Conservation (phyloP, 2,113 vertebrate genomes). For the Menura novaehollandiae region DNA sequence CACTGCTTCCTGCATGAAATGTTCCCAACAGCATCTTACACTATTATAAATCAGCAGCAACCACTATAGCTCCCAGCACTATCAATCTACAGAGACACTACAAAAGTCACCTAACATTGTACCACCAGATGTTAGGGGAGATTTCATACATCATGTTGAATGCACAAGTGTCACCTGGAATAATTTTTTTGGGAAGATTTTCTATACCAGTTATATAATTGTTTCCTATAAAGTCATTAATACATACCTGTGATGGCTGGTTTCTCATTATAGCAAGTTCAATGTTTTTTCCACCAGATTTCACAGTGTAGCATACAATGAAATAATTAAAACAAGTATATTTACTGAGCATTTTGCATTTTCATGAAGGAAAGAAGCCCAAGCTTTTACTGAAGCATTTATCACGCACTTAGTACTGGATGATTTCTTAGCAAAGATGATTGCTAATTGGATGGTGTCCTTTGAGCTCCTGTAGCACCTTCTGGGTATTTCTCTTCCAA, state of each 20-base stretch:
- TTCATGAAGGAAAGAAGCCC: not conserved
- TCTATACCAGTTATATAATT: not conserved
- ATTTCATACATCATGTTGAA: conserved; percentile 28
- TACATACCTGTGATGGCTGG: conserved; percentile 75
- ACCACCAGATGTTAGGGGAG: conserved; percentile 19
- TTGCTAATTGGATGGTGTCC: conserved; percentile 78
- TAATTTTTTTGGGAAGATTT: conserved; percentile 34
- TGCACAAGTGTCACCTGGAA: conserved; percentile 35
- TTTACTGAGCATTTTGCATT: not conserved
- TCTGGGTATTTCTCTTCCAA: conserved; percentile 84
- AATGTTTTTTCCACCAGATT: conserved; percentile 82
- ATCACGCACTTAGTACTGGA: not conserved
- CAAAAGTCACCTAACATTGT: conserved; percentile 32
- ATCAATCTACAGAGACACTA: conserved; percentile 39
- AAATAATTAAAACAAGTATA: not conserved
- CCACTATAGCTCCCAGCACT: conserved; percentile 48
- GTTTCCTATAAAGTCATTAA: conserved; percentile 2
- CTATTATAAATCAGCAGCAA: conserved; percentile 49
- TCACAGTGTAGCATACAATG: conserved; percentile 66
- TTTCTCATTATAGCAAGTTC: conserved; percentile 80
- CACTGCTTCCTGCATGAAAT: not conserved
- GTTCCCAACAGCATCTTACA: conserved; percentile 23
- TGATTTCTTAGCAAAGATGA: conserved; percentile 79
- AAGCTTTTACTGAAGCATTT: not conserved
- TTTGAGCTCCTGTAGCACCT: conserved; percentile 75